Conservation (phyloP, 2,888 invertebrate genomes). For the Oscheius sp. region DNA sequence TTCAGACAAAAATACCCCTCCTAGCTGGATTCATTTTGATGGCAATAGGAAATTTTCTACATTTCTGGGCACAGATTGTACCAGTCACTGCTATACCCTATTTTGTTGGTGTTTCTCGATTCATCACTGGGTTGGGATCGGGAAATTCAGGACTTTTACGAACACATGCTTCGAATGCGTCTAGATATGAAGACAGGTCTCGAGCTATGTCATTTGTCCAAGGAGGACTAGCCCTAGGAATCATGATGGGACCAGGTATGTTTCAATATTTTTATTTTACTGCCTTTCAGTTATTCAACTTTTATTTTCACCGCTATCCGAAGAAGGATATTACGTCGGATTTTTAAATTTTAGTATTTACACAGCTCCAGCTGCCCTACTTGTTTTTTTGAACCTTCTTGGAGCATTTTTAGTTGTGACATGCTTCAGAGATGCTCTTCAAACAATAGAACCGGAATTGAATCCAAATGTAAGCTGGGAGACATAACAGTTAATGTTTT, state of each 20-base stretch:
- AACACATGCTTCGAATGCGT: conserved; percentile 49
- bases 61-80: background rate
- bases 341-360: conserved; percentile 47
- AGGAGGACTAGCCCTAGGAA: conserved; percentile 52
- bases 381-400: conserved; percentile 33
- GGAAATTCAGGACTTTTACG: conserved; percentile 34
- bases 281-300: conserved; percentile 39
- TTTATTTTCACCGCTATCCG: conserved; percentile 46
- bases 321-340: conserved; percentile 32
- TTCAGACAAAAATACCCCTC: background rate
- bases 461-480: no score
- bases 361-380: conserved; percentile 46
- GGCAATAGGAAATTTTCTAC: conserved; percentile 4
- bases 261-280: background rate
- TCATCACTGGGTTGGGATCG: conserved; percentile 6
- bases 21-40: conserved; percentile 7
- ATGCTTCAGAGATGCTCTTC: background rate
- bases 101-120: background rate
- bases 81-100: background rate
- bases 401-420: conserved; percentile 38
- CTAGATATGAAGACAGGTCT: conserved; percentile 43
- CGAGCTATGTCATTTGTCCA: conserved; percentile 47
- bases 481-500: no score
- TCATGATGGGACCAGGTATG: conserved; percentile 47
- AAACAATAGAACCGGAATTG: no score